phyloP scores from a whole-genome alignment of 2,888 invertebrate genomes.

The Drosophila ezoana region DNA sequence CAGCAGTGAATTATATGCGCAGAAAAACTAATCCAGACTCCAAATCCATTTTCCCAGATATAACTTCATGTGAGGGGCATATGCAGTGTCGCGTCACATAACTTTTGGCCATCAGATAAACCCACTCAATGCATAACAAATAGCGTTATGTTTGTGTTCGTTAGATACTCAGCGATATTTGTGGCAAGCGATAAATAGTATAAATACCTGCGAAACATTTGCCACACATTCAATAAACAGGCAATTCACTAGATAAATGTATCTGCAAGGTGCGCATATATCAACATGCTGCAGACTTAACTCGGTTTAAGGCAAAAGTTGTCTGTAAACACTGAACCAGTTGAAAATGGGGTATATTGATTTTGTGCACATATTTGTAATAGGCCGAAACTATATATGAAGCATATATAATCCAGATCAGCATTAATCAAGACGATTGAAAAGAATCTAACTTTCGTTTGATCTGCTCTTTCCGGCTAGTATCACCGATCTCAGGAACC shows the following conservation, averaged over 20 bases:
- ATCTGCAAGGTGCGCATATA: neutral
- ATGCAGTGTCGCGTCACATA: neutral
- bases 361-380: neutral
- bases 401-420: too few relatives aligned
- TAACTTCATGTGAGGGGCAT: neutral
- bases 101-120: conserved; percentile 21
- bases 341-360: neutral
- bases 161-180: conserved; percentile 39
- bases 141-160: conserved; percentile 37
- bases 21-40: conserved; percentile 37
- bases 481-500: too few relatives aligned
- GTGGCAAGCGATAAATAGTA: conserved; percentile 41
- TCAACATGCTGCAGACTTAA: too few relatives aligned
- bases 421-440: too few relatives aligned
- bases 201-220: conserved; percentile 56
- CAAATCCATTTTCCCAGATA: conserved; percentile 14
- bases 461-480: too few relatives aligned
- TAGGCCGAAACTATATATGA: too few relatives aligned
- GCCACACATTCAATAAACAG: conserved; percentile 27
- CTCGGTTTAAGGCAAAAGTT: too few relatives aligned
- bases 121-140: conserved; percentile 60
- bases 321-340: neutral
- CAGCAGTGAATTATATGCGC: conserved; percentile 49
- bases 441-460: too few relatives aligned
- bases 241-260: conserved; percentile 3